Evolutionary conservation across 2,888 invertebrate genomes (phyloP).

Genomic region (Ophion obscuratus): DNA sequence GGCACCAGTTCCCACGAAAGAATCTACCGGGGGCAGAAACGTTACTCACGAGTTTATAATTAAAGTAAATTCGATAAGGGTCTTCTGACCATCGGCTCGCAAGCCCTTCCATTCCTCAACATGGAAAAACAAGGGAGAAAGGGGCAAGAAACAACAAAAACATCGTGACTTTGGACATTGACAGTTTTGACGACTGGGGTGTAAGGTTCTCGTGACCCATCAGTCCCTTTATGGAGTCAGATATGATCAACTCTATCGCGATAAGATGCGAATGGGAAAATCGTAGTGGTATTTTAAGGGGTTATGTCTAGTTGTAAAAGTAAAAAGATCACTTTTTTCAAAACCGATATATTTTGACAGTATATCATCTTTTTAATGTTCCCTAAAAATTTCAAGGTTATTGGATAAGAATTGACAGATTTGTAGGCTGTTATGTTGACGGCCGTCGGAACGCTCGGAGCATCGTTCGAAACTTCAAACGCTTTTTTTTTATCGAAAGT

Average conservation of each 20-base stretch:
- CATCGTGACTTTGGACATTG: background rate
- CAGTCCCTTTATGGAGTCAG: background rate
- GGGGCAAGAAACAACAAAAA: background rate
- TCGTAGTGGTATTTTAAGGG: background rate
- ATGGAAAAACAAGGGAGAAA: background rate
- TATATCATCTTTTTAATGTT: too few relatives aligned
- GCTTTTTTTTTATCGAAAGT: too few relatives aligned
- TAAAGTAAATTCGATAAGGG: conserved; percentile 25
- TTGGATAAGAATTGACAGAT: too few relatives aligned
- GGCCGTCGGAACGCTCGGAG: too few relatives aligned
- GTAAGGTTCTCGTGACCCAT: conserved; percentile 4
- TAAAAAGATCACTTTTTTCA: too few relatives aligned
- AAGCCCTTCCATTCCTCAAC: conserved; percentile 2
- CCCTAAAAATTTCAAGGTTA: too few relatives aligned
- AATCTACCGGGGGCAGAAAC: background rate
- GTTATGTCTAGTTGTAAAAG: too few relatives aligned
- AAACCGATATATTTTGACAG: too few relatives aligned
- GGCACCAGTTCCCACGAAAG: background rate
- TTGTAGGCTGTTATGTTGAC: too few relatives aligned
- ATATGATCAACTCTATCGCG: background rate
- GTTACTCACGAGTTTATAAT: conserved; percentile 16
- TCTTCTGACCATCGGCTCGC: conserved; percentile 4
- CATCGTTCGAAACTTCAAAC: too few relatives aligned
- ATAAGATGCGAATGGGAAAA: background rate
- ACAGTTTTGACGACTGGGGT: background rate